Percentiles rank a stretch among this genome's conserved stretches.
Conservation (phyloP, 2,797 vertebrate genomes). For the Esox masquinongy region DNA sequence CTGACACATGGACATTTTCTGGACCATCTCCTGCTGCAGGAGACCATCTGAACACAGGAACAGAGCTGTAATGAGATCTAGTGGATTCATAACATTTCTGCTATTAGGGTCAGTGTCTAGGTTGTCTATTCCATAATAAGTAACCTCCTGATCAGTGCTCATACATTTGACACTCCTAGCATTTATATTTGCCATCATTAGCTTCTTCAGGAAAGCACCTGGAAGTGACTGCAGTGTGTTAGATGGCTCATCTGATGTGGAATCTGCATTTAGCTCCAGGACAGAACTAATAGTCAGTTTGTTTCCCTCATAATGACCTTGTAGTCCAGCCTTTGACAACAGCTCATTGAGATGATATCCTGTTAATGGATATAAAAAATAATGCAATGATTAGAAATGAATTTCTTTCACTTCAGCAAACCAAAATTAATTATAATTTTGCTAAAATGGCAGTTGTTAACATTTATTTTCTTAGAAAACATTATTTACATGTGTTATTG, state of each 20-base stretch:
- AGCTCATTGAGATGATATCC: constrained; percentile 44
- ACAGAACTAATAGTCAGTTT: constrained; percentile 61
- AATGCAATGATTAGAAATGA: no score
- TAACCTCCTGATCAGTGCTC: constrained; percentile 23
- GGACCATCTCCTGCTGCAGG: constrained; percentile 62
- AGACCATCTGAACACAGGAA: constrained; percentile 61
- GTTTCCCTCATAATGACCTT: constrained; percentile 50
- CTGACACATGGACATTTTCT: no score
- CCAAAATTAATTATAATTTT: no score
- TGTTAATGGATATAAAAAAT: no score
- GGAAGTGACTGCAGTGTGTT: constrained; percentile 51
- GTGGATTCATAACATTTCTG: constrained; percentile 17
- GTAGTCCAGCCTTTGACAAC: constrained; percentile 59
- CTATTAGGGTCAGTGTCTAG: not conserved
- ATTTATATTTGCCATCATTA: no score
- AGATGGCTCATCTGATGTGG: constrained; percentile 45
- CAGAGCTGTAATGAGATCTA: constrained; percentile 40
- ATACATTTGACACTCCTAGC: constrained; percentile 11
- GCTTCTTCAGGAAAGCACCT: constrained; percentile 63
- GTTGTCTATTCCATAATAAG: no score
- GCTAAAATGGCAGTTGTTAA: no score
- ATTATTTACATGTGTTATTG: no score
- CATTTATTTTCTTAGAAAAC: no score
- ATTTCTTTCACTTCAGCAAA: no score
- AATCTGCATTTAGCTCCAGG: constrained; percentile 60